phyloP scores from a whole-genome alignment of 2,113 vertebrate species.

The Dicerorhinus sumatrensis region DNA sequence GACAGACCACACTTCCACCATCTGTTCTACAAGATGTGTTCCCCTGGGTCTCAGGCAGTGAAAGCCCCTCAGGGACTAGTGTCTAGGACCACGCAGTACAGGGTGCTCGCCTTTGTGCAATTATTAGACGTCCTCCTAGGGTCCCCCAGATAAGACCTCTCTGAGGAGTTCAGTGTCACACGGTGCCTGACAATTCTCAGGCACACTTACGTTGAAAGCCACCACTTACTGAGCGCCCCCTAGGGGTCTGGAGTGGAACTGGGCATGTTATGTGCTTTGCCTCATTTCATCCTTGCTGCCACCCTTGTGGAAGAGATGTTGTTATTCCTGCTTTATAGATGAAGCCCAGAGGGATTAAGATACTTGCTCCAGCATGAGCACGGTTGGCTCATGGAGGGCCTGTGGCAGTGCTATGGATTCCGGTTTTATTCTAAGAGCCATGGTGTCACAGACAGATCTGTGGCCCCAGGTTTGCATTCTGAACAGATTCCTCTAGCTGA shows the following conservation, averaged over 20 bases:
- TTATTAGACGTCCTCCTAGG: background rate
- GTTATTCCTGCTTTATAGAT: background rate
- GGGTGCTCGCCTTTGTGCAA: background rate
- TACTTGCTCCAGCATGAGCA: background rate
- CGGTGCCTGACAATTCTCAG: no score
- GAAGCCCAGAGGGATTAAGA: background rate
- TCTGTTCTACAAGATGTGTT: background rate
- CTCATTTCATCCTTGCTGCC: background rate
- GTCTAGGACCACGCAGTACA: background rate
- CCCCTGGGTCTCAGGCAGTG: background rate
- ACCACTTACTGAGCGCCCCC: background rate
- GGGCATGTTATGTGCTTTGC: fast-evolving
- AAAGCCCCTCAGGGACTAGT: background rate
- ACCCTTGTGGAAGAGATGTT: background rate
- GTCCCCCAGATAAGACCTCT: background rate
- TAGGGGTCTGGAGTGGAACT: background rate
- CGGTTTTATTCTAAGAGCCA: background rate
- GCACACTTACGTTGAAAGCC: background rate
- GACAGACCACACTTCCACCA: fast-evolving
- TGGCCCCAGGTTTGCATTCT: background rate
- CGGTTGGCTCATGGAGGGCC: background rate
- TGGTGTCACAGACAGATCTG: background rate
- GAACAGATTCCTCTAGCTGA: background rate
- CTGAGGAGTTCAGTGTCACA: no score
- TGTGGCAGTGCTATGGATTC: background rate